A percentile compares a stretch with the other conserved stretches of the same genome.
These are phyloP conservation scores for Drosophila macrothrix DNA, from an alignment of 2,888 invertebrate species.

Conservation along the genomic window DNA sequence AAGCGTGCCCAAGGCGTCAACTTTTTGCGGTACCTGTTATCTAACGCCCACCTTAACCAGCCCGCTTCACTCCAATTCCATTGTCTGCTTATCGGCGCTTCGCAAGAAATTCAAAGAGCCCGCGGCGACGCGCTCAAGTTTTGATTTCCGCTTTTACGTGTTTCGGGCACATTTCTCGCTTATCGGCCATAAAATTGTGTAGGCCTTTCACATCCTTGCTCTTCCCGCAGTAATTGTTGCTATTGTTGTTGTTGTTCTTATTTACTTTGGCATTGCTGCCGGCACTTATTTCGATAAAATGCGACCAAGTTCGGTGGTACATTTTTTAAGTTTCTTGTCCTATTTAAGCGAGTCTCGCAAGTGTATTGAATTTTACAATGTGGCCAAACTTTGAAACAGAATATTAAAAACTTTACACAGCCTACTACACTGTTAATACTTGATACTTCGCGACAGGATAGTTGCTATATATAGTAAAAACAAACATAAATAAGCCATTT, in stretches of 20 bases:
- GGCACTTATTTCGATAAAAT: constrained; percentile 44
- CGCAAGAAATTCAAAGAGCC: constrained; percentile 71
- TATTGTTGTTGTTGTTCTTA: constrained; percentile 34
- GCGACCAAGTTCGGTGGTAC: constrained; percentile 7
- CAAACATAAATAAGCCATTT: background rate
- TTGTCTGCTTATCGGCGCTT: constrained; percentile 65
- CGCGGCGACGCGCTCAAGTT: constrained; percentile 60
- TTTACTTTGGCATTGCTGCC: constrained; percentile 26
- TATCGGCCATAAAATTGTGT: constrained; percentile 53
- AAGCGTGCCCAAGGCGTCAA: constrained; percentile 19
- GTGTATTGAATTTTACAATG: constrained; percentile 47
- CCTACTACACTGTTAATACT: constrained; percentile 1
- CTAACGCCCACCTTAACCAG: constrained; percentile 15
- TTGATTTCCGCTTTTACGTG: constrained; percentile 50
- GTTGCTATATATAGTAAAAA: background rate
- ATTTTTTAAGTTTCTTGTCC: constrained; percentile 13
- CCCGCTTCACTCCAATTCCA: background rate
- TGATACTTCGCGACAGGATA: background rate
- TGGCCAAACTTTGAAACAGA: constrained; percentile 7
- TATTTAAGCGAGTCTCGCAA: constrained; percentile 13
- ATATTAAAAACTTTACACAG: constrained; percentile 41
- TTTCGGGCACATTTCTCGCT: constrained; percentile 47
- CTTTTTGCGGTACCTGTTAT: constrained; percentile 51
- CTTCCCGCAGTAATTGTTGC: background rate
- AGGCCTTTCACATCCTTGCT: constrained; percentile 37